phyloP scores from a whole-genome alignment of 2,888 invertebrate genomes.

The Blomia tropicalis region DNA sequence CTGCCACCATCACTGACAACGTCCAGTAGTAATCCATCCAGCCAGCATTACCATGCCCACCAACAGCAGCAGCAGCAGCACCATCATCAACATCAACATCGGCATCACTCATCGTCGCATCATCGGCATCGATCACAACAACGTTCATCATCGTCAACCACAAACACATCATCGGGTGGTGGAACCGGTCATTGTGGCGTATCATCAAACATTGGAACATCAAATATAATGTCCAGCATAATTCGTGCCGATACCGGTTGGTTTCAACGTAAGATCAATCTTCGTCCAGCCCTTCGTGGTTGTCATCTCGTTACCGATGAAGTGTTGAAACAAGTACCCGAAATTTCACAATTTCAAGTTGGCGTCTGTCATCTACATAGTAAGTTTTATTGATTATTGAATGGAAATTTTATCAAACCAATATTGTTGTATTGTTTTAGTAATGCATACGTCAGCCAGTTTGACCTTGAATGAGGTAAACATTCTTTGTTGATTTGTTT shows the following conservation, averaged over 20 bases:
- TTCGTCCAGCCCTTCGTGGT: constrained; percentile 86
- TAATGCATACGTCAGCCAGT: constrained; percentile 94
- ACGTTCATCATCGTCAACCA: constrained; percentile 11
- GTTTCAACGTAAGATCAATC: constrained; percentile 92
- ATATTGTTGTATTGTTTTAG: constrained; percentile 42
- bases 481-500: background rate
- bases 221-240: too few relatives aligned
- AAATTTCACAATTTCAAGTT: constrained; percentile 80
- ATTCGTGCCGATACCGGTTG: constrained; percentile 49
- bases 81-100: background rate
- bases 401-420: constrained; percentile 17
- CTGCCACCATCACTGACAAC: too few relatives aligned
- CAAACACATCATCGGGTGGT: background rate
- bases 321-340: constrained; percentile 77
- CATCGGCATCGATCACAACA: constrained; percentile 11
- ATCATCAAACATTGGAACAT: too few relatives aligned
- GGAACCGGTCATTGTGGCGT: constrained; percentile 1
- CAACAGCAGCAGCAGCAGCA: background rate
- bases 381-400: constrained; percentile 35
- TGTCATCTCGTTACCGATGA: constrained; percentile 94
- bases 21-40: too few relatives aligned
- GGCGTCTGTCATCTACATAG: constrained; percentile 93
- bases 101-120: background rate
- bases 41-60: too few relatives aligned
- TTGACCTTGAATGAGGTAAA: constrained; percentile 64